phyloP scores from a whole-genome alignment of 2,797 vertebrate genomes.

The Psittacula echo region DNA sequence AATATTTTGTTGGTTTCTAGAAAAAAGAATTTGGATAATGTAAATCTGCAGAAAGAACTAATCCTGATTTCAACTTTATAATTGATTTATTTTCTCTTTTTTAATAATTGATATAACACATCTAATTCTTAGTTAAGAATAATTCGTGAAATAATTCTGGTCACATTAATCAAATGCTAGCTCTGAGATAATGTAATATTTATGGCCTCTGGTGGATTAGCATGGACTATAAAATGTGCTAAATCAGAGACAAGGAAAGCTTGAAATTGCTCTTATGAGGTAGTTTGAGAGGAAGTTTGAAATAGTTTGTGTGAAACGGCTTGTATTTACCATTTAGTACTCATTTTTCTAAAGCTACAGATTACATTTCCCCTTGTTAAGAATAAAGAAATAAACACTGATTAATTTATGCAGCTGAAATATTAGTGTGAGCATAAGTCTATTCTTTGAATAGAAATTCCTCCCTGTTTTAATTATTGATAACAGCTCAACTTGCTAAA shows the following conservation, averaged over 20 bases:
- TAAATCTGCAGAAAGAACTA: background rate
- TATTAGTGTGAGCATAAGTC: background rate
- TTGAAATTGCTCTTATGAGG: constrained; percentile 21
- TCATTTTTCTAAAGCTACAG: background rate
- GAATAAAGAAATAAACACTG: background rate
- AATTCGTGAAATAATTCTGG: constrained; percentile 18
- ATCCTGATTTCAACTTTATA: background rate
- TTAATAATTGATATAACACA: background rate
- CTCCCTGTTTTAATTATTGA: background rate
- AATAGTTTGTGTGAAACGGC: background rate
- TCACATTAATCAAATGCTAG: constrained; percentile 18
- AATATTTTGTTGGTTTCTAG: background rate
- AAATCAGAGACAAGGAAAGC: background rate
- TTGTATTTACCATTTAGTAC: constrained; percentile 3
- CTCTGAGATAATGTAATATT: constrained; percentile 15
- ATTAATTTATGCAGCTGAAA: background rate
- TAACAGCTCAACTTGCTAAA: background rate
- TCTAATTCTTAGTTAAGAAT: constrained; percentile 19
- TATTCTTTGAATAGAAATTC: background rate
- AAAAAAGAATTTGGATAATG: background rate
- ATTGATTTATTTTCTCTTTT: background rate
- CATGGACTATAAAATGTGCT: background rate
- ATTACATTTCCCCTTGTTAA: background rate
- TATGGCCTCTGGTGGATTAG: background rate
- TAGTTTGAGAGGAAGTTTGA: background rate